Evolutionary conservation across 1,140 invertebrate species (phyloP).

Genomic region (Dufourea novaeangliae): DNA sequence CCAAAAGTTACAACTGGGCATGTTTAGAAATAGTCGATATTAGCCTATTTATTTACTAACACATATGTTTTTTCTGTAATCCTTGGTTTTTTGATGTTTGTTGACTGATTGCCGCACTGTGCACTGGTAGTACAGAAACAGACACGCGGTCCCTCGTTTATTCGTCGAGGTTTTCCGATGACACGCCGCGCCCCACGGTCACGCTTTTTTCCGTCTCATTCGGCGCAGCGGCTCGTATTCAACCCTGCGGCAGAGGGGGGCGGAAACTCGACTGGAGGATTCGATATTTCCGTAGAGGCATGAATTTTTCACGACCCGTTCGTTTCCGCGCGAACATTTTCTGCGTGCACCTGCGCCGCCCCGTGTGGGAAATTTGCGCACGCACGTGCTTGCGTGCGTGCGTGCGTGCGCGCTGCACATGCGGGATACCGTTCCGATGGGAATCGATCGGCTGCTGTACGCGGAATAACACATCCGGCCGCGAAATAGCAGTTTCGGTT

Average conservation of each 20-base stretch:
- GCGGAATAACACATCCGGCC: not conserved
- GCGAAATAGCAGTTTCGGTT: not conserved
- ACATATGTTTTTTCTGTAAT: too few relatives aligned
- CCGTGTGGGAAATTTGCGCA: not conserved
- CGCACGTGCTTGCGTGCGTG: conserved; percentile 19
- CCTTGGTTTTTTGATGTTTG: too few relatives aligned
- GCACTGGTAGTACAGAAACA: too few relatives aligned
- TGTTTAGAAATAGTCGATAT: too few relatives aligned
- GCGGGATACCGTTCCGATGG: not conserved
- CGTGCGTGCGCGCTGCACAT: not conserved
- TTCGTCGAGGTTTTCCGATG: not conserved
- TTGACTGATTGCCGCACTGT: too few relatives aligned
- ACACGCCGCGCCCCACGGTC: not conserved
- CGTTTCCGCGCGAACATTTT: not conserved
- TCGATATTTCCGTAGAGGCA: not conserved
- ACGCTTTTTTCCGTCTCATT: not conserved
- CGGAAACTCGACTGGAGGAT: not conserved
- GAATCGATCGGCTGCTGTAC: not conserved
- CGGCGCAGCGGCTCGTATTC: not conserved
- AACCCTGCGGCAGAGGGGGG: not conserved
- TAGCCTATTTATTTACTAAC: too few relatives aligned
- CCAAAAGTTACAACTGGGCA: too few relatives aligned
- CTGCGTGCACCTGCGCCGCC: too few relatives aligned
- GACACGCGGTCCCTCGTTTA: not conserved
- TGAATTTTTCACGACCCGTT: conserved; percentile 15